phyloP scores from a whole-genome alignment of 2,888 invertebrate species.

The Andrena chrysosceles region DNA sequence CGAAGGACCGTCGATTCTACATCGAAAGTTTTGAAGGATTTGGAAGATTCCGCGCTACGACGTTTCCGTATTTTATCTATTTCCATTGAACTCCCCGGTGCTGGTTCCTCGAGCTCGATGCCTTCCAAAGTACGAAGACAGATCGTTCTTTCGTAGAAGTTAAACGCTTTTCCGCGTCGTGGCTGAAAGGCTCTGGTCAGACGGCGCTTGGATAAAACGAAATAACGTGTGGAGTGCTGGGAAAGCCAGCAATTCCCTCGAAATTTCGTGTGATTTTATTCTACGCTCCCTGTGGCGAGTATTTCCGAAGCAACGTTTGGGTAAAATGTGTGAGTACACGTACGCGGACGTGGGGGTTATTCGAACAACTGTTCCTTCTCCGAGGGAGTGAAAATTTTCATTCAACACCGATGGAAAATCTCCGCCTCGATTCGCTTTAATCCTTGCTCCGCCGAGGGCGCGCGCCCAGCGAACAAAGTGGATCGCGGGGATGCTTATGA shows the following conservation, averaged over 20 bases:
- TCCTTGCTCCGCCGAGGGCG: background rate
- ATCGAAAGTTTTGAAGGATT: constrained; percentile 43
- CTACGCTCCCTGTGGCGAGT: too few relatives aligned
- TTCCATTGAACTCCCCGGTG: constrained; percentile 36
- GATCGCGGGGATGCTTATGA: constrained; percentile 37
- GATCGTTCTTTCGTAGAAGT: constrained; percentile 41
- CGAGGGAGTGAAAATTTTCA: too few relatives aligned
- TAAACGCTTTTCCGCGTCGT: constrained; percentile 26
- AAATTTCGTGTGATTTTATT: too few relatives aligned
- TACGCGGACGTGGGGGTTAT: too few relatives aligned
- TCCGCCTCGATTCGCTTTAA: too few relatives aligned
- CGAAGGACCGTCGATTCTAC: constrained; percentile 33
- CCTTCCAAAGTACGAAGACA: constrained; percentile 38
- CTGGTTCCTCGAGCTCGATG: constrained; percentile 30
- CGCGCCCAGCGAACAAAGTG: constrained; percentile 6
- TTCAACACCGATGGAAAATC: too few relatives aligned
- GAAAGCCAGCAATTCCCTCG: background rate
- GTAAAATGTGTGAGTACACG: too few relatives aligned
- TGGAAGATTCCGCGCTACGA: constrained; percentile 16
- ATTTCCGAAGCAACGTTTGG: too few relatives aligned
- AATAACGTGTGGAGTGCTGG: background rate
- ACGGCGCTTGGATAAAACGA: background rate
- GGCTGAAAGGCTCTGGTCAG: constrained; percentile 16
- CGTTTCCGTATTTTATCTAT: constrained; percentile 28
- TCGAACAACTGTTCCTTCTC: too few relatives aligned